Evolutionary conservation across 2,797 vertebrate species (phyloP).

Genomic region (Chromis chromis): DNA sequence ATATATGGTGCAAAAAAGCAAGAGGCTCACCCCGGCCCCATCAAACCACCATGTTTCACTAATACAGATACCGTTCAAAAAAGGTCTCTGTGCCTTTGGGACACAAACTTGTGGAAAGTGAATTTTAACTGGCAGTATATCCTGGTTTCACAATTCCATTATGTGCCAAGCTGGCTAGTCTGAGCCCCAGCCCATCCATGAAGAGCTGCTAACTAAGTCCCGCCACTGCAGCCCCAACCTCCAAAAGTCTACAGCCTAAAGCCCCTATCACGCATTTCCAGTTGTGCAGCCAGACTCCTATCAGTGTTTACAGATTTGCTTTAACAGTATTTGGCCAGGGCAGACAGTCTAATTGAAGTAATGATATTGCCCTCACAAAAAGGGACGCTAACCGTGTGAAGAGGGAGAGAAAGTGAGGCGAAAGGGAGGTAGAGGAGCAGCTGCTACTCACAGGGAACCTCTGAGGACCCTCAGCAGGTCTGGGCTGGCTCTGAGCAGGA

Average conservation of each 20-base stretch:
- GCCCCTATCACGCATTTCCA: constrained; percentile 89
- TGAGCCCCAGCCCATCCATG: constrained; percentile 81
- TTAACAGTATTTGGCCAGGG: constrained; percentile 85
- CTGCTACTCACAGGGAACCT: constrained; percentile 98
- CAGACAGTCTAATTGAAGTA: constrained; percentile 86
- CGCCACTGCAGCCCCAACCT: constrained; percentile 63
- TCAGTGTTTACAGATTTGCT: constrained; percentile 90
- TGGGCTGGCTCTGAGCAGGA: constrained; percentile 94
- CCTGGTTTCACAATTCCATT: constrained; percentile 78
- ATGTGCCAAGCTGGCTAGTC: constrained; percentile 79
- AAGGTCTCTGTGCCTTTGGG: constrained; percentile 70
- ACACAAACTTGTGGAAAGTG: constrained; percentile 75
- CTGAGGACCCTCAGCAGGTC: constrained; percentile 95
- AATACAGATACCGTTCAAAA: constrained; percentile 72
- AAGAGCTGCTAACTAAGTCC: constrained; percentile 86
- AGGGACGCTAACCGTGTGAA: constrained; percentile 79
- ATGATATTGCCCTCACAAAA: constrained; percentile 86
- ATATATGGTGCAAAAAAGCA: constrained; percentile 54
- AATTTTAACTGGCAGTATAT: constrained; percentile 74
- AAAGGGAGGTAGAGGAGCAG: constrained; percentile 85
- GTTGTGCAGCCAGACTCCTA: constrained; percentile 84
- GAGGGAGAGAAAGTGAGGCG: constrained; percentile 72
- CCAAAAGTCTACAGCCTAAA: constrained; percentile 86
- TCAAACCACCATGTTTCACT: constrained; percentile 66
- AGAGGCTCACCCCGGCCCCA: constrained; percentile 40